A percentile compares a stretch with the other conserved stretches of the same genome.
Evolutionary conservation across 2,113 vertebrate genomes (phyloP).

Genomic region (Rissa tridactyla): DNA sequence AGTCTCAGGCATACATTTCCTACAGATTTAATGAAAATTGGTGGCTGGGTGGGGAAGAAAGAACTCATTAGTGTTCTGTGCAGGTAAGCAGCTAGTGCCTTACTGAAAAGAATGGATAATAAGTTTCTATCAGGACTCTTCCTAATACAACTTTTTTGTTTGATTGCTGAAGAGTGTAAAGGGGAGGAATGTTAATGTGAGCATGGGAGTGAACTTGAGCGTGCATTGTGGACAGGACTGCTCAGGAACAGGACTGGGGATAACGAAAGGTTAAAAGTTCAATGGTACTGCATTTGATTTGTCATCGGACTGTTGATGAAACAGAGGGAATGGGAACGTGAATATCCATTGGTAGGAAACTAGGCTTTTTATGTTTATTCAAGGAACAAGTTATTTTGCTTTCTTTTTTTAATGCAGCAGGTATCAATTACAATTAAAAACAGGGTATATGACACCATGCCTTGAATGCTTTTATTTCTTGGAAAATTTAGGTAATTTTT

Average conservation of each 20-base stretch:
- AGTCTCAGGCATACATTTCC: background rate
- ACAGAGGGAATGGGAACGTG: background rate
- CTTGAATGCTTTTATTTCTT: background rate
- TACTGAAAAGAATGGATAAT: background rate
- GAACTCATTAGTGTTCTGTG: background rate
- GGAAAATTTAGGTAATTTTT: background rate
- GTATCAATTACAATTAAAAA: background rate
- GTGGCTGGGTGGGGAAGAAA: background rate
- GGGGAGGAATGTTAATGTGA: background rate
- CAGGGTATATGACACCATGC: background rate
- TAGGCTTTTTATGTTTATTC: background rate
- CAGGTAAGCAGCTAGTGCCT: background rate
- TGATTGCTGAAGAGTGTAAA: background rate
- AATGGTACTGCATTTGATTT: background rate
- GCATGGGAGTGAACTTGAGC: background rate
- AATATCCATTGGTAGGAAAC: background rate
- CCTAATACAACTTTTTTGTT: background rate
- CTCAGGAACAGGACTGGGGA: background rate
- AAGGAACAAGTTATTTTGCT: background rate
- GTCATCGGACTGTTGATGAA: background rate
- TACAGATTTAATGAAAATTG: background rate
- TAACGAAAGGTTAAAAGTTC: accelerated
- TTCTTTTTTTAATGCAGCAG: background rate
- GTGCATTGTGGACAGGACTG: background rate
- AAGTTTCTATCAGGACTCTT: background rate